Percentiles rank a stretch among this genome's conserved stretches.
These are phyloP conservation scores for Talpa occidentalis DNA, from an alignment of 2,113 vertebrate genomes.

Conservation along the genomic window DNA sequence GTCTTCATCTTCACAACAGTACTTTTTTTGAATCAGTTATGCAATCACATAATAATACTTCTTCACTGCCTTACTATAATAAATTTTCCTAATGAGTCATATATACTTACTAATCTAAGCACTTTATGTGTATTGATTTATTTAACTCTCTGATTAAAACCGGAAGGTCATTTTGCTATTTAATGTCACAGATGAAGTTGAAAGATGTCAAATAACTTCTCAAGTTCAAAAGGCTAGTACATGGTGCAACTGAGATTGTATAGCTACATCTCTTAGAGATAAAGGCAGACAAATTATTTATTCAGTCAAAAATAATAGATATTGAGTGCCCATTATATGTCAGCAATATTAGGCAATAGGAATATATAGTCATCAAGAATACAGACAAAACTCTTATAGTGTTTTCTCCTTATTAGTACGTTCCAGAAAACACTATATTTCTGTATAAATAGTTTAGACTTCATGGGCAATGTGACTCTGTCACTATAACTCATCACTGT, in stretches of 20 bases:
- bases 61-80: background rate
- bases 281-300: background rate
- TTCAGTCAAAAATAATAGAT: background rate
- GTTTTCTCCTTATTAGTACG: background rate
- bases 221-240: background rate
- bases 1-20: background rate
- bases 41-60: background rate
- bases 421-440: background rate
- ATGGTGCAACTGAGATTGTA: background rate
- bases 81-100: background rate
- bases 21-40: background rate
- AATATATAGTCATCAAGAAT: background rate
- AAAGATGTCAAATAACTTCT: background rate
- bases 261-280: background rate
- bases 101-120: background rate
- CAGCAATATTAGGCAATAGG: background rate
- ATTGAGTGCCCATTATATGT: background rate
- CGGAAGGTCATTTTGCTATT: background rate
- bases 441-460: slow-evolving; percentile 7
- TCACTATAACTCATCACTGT: background rate
- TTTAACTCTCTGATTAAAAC: background rate
- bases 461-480: background rate
- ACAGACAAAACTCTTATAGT: background rate
- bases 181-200: background rate
- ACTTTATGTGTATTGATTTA: background rate